Base-by-base conservation (phyloP, 37 sponge, comb jelly and placozoan species). In the Dysidea cf. avara region DNA sequence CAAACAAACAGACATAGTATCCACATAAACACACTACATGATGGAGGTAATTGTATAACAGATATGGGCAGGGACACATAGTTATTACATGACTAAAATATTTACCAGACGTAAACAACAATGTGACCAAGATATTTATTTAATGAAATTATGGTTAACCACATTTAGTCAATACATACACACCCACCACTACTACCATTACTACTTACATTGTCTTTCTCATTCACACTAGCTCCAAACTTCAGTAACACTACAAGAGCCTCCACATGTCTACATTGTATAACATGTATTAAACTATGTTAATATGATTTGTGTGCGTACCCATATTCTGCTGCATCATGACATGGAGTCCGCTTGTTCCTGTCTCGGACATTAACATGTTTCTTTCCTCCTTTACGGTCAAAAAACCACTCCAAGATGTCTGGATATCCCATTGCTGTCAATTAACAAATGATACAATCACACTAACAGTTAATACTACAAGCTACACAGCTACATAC, bases 321-420 rank as follows among this genome's bases (percentile, higher is more conserved):
- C 5, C 90, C 85, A 59, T 69, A 80, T 66, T 92, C 93, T 12
- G 84, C 85, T 29, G 93, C 93, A 69, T 92, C 93, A 32, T 92
- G 88, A 2, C 85, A 77, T 28, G 93, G 93, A 33, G 93, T 92
- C 4, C 75, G 70, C 53, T 75, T 51, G 40, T 61, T 76, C 38
- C 74, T 29, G 53, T 92, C 93, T 47, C 33, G 33, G 2, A 55
- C 52, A 39, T 87, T 76, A 2, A 87, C 71, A 34, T 83, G 69
- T 3, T 59, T 48, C 6, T 63, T 32, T 40, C 82, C 55, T 24
- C 66, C 77, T 14, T 80, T 68, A 24, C 71, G 78, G 20, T 83
- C 63, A 34, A 92, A 71, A 4, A 83, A 64, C 61, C 43, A 92
- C 28, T 53, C 68, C 9, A 92, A 63, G 22, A 92, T 76, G 25